Base-by-base conservation (phyloP, 2,113 vertebrate genomes). In the Addax nasomaculatus region DNA sequence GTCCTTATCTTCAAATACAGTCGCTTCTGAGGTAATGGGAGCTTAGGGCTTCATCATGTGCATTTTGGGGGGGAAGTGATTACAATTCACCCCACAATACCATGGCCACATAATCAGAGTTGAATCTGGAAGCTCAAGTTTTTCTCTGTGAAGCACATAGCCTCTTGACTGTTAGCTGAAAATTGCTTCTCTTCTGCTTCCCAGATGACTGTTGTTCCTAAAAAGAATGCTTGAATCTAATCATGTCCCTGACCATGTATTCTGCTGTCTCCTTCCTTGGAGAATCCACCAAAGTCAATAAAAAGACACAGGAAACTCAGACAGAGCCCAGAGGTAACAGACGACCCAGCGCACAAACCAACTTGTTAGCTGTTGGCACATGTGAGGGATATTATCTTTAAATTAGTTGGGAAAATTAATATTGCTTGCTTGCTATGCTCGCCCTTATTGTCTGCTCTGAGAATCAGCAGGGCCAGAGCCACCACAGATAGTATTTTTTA, bases 401-500 rank as follows among this genome's bases (percentile, higher is more conserved):
- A 97, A 98, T 98, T 96, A 96, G 96, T 95, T 97, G 78, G 73
- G 53, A 87, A 80, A 97, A 98, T 98, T 97, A 97, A 97, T 97
- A 98, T 90, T 90, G 73, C 91, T 92, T 76, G 43, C 91, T 97
- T 79, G 57, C 79, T 94, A 53, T 58, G 51, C 83, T 96, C 58
- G 45, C 78, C 39, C 85, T 86, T 87, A 93, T 95, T 97, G 93
- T 96, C 96, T 95, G 94, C 89, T 95, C 86, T 88, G 89, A 98
- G 93, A 92, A 96, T 97, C 93, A 93, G 89, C 91, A 93, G 91
- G 91, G 30, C 90, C 47, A 89, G 76, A 95, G 91, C 33, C 81
- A 93, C 89, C 64, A 86, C 89, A 97, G 91, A 98, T 97, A 97
- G 96, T 97, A 97, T 86, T 97, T 98, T 98, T 98, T 98, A 98